phyloP scores from a whole-genome alignment of 2,797 vertebrate species.

The Pyrocephalus nanus region DNA sequence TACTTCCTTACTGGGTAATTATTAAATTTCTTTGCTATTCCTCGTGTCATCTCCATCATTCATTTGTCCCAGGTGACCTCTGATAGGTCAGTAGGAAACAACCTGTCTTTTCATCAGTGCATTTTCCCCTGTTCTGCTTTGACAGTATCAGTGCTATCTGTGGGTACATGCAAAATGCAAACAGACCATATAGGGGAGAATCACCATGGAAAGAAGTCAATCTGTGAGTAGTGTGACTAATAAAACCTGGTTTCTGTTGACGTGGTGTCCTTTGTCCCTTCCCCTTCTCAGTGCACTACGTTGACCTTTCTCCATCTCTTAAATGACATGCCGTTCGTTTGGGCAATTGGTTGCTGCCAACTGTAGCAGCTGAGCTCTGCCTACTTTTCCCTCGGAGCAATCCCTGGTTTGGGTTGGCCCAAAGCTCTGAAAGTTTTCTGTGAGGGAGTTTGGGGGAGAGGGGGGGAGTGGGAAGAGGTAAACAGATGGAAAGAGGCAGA shows the following conservation, averaged over 20 bases:
- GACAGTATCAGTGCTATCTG: background rate
- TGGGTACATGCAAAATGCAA: background rate
- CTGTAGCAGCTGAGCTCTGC: background rate
- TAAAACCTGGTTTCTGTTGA: fast-evolving
- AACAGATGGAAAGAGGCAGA: slow-evolving; percentile 2
- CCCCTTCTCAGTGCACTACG: fast-evolving
- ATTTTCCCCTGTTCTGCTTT: background rate
- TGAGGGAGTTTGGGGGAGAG: background rate
- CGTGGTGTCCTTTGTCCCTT: background rate
- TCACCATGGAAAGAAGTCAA: background rate
- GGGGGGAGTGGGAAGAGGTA: background rate
- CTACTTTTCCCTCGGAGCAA: background rate
- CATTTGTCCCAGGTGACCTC: background rate
- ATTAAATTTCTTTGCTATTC: background rate
- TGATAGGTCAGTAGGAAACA: background rate
- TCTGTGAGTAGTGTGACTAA: background rate
- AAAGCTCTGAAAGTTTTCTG: slow-evolving; percentile 9
- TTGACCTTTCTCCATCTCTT: background rate
- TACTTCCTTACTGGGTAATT: background rate
- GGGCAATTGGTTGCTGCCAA: background rate
- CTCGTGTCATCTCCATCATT: background rate
- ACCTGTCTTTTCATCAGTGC: background rate
- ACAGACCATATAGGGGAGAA: background rate
- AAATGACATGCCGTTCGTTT: background rate
- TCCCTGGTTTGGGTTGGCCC: background rate